Evolutionary conservation across 2,888 invertebrate species (phyloP).

Genomic region (Rhyacophila evoluta): DNA sequence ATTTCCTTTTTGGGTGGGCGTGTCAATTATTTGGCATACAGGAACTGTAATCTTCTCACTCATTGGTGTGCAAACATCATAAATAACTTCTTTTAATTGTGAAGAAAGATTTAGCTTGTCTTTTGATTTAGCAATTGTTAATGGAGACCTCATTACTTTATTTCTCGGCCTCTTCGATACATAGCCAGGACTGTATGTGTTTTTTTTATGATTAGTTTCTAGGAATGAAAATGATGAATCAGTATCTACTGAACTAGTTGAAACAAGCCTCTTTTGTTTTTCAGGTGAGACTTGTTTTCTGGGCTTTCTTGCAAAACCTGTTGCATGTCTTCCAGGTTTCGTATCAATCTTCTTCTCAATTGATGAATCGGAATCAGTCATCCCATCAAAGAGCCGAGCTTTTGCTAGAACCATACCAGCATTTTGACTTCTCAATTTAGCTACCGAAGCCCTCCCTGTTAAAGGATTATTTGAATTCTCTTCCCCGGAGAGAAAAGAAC

Average conservation of each 20-base stretch:
- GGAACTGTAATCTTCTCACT: conserved; percentile 53
- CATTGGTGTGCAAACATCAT: conserved; percentile 52
- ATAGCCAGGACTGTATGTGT: conserved; percentile 49
- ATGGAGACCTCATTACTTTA: conserved; percentile 43
- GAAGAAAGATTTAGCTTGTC: conserved; percentile 54
- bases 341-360: conserved; percentile 59
- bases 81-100: conserved; percentile 49
- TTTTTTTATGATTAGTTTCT: conserved; percentile 44
- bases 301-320: conserved; percentile 66
- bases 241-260: conserved; percentile 28
- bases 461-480: conserved; percentile 64
- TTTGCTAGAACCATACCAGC: conserved; percentile 86
- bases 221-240: conserved; percentile 32
- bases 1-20: conserved; percentile 59
- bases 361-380: conserved; percentile 67
- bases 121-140: conserved; percentile 38
- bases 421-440: conserved; percentile 78
- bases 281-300: conserved; percentile 55
- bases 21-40: conserved; percentile 57
- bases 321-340: conserved; percentile 60
- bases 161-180: conserved; percentile 46
- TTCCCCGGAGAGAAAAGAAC: conserved; percentile 69
- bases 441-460: conserved; percentile 78
- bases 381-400: conserved; percentile 78
- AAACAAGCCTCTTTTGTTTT: conserved; percentile 23